Evolutionary conservation across 1,140 invertebrate genomes (phyloP), one percentile per base, ranked within the genome.

Genomic region (Papilio aristodemus): DNA sequence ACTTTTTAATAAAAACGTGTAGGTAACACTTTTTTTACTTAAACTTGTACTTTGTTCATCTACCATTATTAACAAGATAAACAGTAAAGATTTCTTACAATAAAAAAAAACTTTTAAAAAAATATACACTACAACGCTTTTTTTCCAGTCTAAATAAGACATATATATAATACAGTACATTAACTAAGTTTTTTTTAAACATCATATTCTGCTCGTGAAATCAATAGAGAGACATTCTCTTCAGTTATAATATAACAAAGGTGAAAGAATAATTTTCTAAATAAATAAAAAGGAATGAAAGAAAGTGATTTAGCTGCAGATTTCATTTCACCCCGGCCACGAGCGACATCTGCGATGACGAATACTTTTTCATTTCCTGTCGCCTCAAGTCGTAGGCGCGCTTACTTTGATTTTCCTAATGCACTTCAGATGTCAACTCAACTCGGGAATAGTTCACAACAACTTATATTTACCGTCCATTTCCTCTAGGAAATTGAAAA

Each of bases 311-410:
- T 10, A 36, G 14, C 11, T 17, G 14, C 4, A 1, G 13, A 41
- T 9, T 58, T 58, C 22, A 32, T 32, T 58, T 14, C 25, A 50
- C 6, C 4, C 22, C 25, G 4, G 25, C 27, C 27, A 3, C 25
- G 11, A 32, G 10, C 32, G 54, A 58, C 54, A 58, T 50, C 46
- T 50, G 63, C 25, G 39, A n/a, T 46, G 39, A 50, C 72, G 71
- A 72, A 71, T 74, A 73, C 74, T 76, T 78, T 72, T 69, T 78
- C 77, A 78, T 78, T 78, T 78, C 72, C 74, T 58, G 68, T 70
- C 71, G 70, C 76, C 70, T 17, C 27, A 71, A 71, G 67, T 68
- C 70, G 74, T 69, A 74, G 36, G 58, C 54, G 59, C 32, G 71
- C 70, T 71, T 69, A 72, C 73, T 71, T 75, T 78, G 74, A 73